A percentile compares a stretch with the other conserved stretches of the same genome.
Conservation (phyloP, 2,113 vertebrate species). For the Phalacrocorax pelagicus region DNA sequence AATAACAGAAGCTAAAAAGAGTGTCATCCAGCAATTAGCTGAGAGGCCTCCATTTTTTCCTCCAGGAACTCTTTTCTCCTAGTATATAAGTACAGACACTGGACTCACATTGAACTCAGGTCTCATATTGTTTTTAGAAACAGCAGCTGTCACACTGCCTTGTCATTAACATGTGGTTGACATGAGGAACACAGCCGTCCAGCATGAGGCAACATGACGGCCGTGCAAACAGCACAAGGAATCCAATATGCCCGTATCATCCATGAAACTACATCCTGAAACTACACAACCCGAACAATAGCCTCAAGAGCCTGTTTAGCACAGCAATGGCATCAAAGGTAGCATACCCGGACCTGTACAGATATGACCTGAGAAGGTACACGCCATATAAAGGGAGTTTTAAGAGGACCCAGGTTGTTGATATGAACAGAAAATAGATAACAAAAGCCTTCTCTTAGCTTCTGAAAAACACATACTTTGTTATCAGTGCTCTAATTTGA, state of each 20-base stretch:
- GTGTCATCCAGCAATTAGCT: not conserved
- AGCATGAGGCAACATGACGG: fast-evolving
- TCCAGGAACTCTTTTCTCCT: not conserved
- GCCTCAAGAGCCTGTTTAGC: not conserved
- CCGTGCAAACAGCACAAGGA: not conserved
- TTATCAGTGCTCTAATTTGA: not conserved
- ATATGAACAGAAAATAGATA: not conserved
- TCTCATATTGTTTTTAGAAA: not conserved
- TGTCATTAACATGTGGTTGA: fast-evolving
- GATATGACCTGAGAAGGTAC: not conserved
- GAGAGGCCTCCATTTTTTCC: not conserved
- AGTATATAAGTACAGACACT: not conserved
- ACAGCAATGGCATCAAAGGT: not conserved
- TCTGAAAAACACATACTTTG: not conserved
- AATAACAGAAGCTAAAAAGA: not conserved
- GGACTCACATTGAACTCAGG: not conserved
- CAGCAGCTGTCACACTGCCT: not conserved
- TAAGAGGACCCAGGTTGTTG: not conserved
- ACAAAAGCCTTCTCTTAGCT: not conserved
- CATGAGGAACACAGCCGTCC: not conserved
- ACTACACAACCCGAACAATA: not conserved
- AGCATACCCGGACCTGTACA: not conserved
- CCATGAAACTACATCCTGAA: not conserved
- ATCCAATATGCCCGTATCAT: fast-evolving
- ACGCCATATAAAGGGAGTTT: not conserved